These are phyloP conservation scores for Anguilla pacifica DNA, from an alignment of 2,797 vertebrate species.

Conservation along the genomic window DNA sequence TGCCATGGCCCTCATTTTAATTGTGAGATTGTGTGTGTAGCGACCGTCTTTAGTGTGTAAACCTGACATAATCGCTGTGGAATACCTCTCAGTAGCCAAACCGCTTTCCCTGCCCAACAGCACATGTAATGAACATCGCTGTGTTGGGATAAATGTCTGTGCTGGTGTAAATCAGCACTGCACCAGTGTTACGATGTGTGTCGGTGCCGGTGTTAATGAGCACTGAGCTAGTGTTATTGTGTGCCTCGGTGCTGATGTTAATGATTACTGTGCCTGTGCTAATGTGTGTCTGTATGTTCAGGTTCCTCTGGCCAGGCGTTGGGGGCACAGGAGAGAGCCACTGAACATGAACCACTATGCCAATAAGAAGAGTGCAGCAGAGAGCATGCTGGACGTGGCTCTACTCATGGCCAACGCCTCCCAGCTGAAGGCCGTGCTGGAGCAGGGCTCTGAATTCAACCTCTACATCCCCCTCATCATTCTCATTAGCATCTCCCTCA, in stretches of 20 bases:
- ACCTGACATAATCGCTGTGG: not conserved
- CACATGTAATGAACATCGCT: no score
- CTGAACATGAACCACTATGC: slow-evolving; percentile 86
- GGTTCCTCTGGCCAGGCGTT: not conserved
- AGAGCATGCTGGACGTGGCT: slow-evolving; percentile 87
- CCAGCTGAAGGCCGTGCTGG: slow-evolving; percentile 81
- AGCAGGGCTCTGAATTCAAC: slow-evolving; percentile 73
- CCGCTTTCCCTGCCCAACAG: no score
- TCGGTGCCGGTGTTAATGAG: not conserved
- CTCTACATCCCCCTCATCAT: slow-evolving; percentile 77
- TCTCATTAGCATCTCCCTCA: slow-evolving; percentile 82
- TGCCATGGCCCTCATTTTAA: not conserved
- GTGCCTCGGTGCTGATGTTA: slow-evolving; percentile 28
- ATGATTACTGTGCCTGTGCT: slow-evolving; percentile 13
- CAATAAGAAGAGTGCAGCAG: slow-evolving; percentile 86
- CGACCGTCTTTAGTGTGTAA: not conserved
- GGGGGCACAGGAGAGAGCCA: not conserved
- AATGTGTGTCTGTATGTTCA: slow-evolving; percentile 44
- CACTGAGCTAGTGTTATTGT: not conserved
- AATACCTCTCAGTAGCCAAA: not conserved
- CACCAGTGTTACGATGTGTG: not conserved
- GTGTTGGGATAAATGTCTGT: no score
- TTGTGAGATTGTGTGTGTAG: not conserved
- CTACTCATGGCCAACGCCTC: slow-evolving; percentile 87
- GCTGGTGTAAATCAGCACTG: no score